Evolutionary conservation across 2,113 vertebrate species (phyloP).

Genomic region (Alectura lathami): DNA sequence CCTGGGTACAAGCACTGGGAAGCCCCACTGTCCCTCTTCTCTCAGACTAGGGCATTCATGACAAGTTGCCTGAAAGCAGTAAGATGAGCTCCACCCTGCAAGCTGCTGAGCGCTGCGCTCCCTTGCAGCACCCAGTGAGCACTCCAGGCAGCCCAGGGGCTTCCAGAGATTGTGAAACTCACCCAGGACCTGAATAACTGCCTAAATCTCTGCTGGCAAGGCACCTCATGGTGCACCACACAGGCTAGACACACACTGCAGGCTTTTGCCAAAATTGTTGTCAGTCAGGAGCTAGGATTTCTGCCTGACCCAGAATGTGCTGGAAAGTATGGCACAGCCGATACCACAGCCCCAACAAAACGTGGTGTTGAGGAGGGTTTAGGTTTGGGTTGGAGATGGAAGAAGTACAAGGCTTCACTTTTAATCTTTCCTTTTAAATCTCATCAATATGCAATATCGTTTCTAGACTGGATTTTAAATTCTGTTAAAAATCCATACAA

Average conservation of each 20-base stretch:
- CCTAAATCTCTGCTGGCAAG: background rate
- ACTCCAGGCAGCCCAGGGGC: background rate
- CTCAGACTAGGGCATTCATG: constrained; percentile 22
- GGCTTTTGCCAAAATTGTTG: background rate
- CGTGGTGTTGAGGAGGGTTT: background rate
- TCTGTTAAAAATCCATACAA: background rate
- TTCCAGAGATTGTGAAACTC: background rate
- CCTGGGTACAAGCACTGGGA: constrained; percentile 33
- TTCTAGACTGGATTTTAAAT: background rate
- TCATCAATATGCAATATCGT: background rate
- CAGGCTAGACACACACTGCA: background rate
- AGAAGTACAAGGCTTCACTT: background rate
- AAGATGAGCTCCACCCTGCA: background rate
- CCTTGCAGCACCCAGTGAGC: background rate
- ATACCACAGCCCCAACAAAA: background rate
- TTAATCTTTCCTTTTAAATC: background rate
- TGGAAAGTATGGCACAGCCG: background rate
- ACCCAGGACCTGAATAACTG: background rate
- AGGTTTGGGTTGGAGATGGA: background rate
- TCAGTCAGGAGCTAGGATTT: background rate
- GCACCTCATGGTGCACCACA: background rate
- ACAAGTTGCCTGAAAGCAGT: constrained; percentile 10
- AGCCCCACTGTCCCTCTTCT: constrained; percentile 17
- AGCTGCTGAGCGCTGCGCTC: background rate
- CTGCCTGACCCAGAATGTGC: background rate